phyloP scores from a whole-genome alignment of 1,140 invertebrate genomes.

The Ephestia elutella region DNA sequence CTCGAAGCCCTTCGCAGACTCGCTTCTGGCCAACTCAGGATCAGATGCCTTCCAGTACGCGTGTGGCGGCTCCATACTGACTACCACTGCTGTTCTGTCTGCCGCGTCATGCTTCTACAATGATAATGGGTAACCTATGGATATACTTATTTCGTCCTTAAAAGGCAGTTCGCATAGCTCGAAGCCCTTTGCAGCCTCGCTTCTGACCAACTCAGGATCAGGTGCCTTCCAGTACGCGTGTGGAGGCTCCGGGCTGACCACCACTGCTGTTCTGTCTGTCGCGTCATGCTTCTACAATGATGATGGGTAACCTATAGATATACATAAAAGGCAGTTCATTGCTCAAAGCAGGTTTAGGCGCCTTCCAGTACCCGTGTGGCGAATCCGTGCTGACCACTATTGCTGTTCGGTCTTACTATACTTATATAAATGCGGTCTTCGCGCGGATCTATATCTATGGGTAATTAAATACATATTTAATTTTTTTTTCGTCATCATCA shows the following conservation, averaged over 20 bases:
- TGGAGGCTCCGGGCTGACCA: conserved; percentile 42
- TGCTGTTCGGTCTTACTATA: too few relatives aligned
- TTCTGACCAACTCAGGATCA: conserved; percentile 29
- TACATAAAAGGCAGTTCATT: background rate
- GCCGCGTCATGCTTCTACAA: conserved; percentile 49
- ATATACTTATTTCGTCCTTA: too few relatives aligned
- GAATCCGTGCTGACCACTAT: too few relatives aligned
- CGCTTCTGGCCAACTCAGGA: conserved; percentile 31
- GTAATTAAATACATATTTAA: too few relatives aligned
- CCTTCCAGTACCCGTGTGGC: too few relatives aligned
- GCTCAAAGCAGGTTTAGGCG: too few relatives aligned
- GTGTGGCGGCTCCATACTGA: conserved; percentile 47
- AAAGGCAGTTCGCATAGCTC: too few relatives aligned
- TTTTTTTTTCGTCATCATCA: too few relatives aligned
- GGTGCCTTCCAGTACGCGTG: conserved; percentile 31
- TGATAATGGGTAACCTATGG: conserved; percentile 29
- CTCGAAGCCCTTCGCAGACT: too few relatives aligned
- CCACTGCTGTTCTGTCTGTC: conserved; percentile 39
- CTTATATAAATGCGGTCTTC: too few relatives aligned
- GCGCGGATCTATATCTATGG: too few relatives aligned
- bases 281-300: conserved; percentile 46
- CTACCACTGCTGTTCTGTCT: conserved; percentile 36
- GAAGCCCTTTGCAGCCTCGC: too few relatives aligned
- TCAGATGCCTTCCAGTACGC: conserved; percentile 24
- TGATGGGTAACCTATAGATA: conserved; percentile 26